Base-by-base conservation (phyloP, 2,888 invertebrate genomes). In the Scelioninae gen. 2 region DNA sequence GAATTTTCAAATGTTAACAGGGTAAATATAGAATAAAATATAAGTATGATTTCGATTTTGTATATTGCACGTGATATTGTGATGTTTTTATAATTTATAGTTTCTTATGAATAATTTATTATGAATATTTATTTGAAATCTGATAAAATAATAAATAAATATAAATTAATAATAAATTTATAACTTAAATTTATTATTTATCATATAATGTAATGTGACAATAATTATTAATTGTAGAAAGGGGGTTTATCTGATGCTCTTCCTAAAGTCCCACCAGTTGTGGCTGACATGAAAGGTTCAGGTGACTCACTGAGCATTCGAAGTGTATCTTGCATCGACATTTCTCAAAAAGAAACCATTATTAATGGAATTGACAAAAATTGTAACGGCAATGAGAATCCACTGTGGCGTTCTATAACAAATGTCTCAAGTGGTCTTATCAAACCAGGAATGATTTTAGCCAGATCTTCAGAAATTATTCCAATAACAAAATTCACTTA, bases 191-290 rank as follows among this genome's bases (percentile, higher is more conserved):
- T n/a, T n/a, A n/a, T n/a, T n/a, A n/a, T n/a, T n/a, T n/a, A n/a
- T n/a, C n/a, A n/a, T n/a, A n/a, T n/a, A n/a, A n/a, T n/a, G n/a
- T n/a, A n/a, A n/a, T n/a, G n/a, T n/a, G n/a, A n/a, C n/a, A n/a
- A n/a, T n/a, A n/a, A n/a, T n/a, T n/a, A n/a, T n/a, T n/a, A n/a
- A n/a, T 13, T 19, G 31, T 78, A 90, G 91, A 90, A 90, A 48
- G 93, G 94, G 43, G 92, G 93, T 78, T 87, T 94, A 1, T 93
- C 93, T 0, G 94, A 94, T 84, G 94, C 93, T 0, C 86, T 93
- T 25, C 82, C 83, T 11, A 78, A 76, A 65, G 77, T 65, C 35
- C 69, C 78, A 37, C 75, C 78, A 31, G 76, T 78, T 6, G 63
- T 76, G 1, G 45, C 73, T 5, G 82, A 83, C 33, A 73, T 79